Evolutionary conservation across 2,113 vertebrate genomes (phyloP).

Genomic region (Ramphastos sulfuratus): DNA sequence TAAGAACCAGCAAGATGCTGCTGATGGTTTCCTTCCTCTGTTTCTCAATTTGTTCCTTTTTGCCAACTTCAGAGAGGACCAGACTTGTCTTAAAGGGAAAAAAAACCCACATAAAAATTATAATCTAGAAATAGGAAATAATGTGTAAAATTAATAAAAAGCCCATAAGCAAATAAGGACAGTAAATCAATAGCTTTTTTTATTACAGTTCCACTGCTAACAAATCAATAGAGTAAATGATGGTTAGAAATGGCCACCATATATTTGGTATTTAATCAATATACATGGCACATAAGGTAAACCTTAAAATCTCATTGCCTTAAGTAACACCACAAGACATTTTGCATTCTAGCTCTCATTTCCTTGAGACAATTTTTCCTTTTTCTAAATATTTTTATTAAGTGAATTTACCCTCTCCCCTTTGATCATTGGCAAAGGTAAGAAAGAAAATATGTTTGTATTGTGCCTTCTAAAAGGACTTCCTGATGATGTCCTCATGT

Average conservation of each 20-base stretch:
- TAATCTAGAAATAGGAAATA: slow-evolving; percentile 69
- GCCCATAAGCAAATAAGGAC: slow-evolving; percentile 83
- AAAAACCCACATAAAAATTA: slow-evolving; percentile 60
- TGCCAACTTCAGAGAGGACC: slow-evolving; percentile 71
- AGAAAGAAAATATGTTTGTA: neutral
- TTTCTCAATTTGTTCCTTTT: slow-evolving; percentile 67
- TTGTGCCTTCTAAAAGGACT: neutral
- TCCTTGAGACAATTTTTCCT: slow-evolving; percentile 32
- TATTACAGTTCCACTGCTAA: slow-evolving; percentile 78
- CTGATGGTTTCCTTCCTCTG: slow-evolving; percentile 81
- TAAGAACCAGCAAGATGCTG: slow-evolving; percentile 82
- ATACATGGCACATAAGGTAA: slow-evolving; percentile 74
- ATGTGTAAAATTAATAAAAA: slow-evolving; percentile 82
- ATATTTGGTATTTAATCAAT: slow-evolving; percentile 81
- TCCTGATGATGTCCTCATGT: neutral
- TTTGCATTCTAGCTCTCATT: slow-evolving; percentile 29
- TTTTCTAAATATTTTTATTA: slow-evolving; percentile 24
- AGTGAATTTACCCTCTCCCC: neutral
- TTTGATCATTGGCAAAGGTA: neutral
- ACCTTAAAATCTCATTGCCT: slow-evolving; percentile 68
- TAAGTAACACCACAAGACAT: slow-evolving; percentile 67
- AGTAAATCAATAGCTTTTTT: slow-evolving; percentile 85
- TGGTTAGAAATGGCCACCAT: slow-evolving; percentile 78
- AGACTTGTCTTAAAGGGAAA: slow-evolving; percentile 84
- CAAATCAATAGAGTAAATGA: slow-evolving; percentile 85